Evolutionary conservation across 2,797 vertebrate genomes (phyloP).

Genomic region (Tragopan temminckii): DNA sequence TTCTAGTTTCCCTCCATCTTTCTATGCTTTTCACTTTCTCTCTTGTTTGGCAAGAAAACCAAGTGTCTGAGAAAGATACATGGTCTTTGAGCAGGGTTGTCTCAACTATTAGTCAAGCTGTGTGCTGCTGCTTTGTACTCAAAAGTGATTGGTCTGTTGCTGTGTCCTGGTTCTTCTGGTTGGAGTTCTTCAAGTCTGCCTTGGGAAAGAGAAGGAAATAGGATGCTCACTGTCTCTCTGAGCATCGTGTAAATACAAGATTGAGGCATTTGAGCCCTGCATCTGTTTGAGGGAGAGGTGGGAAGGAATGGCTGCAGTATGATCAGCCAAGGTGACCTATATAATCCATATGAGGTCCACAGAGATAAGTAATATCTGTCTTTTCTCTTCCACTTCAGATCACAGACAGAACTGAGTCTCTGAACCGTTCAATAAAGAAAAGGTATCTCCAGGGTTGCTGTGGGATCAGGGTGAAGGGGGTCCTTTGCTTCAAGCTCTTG

Average conservation of each 20-base stretch:
- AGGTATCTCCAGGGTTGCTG: conserved; percentile 80
- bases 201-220: neutral
- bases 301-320: neutral
- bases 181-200: neutral
- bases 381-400: conserved; percentile 80
- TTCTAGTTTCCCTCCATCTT: neutral
- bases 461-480: neutral
- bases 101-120: neutral
- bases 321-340: neutral
- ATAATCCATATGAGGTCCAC: neutral
- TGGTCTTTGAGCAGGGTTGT: neutral
- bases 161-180: neutral
- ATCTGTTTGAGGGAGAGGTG: neutral
- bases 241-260: neutral
- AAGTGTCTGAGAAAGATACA: neutral
- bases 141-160: neutral
- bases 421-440: conserved; percentile 90
- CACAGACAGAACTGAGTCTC: conserved; percentile 87
- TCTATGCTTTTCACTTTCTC: neutral
- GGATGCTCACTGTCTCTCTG: neutral
- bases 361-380: neutral
- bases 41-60: neutral
- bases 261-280: neutral
- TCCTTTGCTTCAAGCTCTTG: neutral
- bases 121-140: neutral